phyloP scores from a whole-genome alignment of 1,140 invertebrate species.

The Sarcophaga bullata region DNA sequence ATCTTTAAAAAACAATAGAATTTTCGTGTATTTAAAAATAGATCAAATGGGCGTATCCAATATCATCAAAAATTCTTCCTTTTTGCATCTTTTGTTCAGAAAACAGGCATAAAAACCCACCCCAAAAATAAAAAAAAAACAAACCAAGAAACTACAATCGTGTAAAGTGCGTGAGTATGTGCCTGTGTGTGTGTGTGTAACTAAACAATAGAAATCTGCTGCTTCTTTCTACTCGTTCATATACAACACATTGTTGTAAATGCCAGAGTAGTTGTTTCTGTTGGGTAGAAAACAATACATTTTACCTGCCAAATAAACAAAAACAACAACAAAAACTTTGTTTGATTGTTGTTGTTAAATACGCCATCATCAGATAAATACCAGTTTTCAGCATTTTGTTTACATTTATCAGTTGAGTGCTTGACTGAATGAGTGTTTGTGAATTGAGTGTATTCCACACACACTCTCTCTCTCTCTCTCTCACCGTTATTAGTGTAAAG shows the following conservation, averaged over 20 bases:
- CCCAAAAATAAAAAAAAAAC: background rate
- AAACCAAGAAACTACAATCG: background rate
- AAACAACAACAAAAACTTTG: background rate
- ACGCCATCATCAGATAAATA: conserved; percentile 41
- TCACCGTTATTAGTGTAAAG: too few relatives aligned
- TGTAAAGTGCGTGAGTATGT: background rate
- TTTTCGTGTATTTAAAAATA: conserved; percentile 32
- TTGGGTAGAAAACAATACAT: background rate
- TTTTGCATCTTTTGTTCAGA: background rate
- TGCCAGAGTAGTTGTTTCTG: background rate
- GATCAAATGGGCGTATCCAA: conserved; percentile 40
- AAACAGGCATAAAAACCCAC: conserved; percentile 10
- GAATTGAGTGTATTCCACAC: too few relatives aligned
- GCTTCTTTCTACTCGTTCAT: background rate
- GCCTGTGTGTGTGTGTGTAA: background rate
- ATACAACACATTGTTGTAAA: background rate
- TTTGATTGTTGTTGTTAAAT: conserved; percentile 13
- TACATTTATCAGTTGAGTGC: too few relatives aligned
- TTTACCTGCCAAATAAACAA: conserved; percentile 29
- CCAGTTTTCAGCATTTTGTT: background rate
- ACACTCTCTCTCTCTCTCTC: too few relatives aligned
- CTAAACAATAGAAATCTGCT: too few relatives aligned
- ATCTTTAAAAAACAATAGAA: too few relatives aligned
- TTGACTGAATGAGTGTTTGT: background rate
- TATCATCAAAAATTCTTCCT: conserved; percentile 24